Evolutionary conservation across 1,140 invertebrate genomes (phyloP).

Genomic region (Monomorium pharaonis): DNA sequence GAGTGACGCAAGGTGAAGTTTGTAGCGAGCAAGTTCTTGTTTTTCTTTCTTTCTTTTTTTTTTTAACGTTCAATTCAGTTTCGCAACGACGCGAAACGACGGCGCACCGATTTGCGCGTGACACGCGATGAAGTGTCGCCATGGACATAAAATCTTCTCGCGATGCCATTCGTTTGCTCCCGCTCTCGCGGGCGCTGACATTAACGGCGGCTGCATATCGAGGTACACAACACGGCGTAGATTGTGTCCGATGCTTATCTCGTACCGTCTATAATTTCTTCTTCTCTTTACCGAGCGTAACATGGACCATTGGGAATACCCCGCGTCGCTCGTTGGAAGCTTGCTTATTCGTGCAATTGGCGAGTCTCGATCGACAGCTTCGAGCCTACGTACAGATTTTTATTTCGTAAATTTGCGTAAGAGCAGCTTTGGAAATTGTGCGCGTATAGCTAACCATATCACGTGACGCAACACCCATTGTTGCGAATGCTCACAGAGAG

Average conservation of each 20-base stretch:
- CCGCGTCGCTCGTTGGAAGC: neutral
- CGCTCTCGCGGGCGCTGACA: slow-evolving; percentile 16
- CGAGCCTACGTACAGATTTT: neutral
- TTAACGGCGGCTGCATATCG: slow-evolving; percentile 25
- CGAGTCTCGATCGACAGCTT: neutral
- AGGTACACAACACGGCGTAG: neutral
- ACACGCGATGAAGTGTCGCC: slow-evolving; percentile 47
- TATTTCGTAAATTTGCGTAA: neutral
- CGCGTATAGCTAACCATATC: neutral
- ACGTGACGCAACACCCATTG: neutral
- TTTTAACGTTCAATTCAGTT: slow-evolving; percentile 47
- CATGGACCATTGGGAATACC: neutral
- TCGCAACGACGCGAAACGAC: slow-evolving; percentile 18
- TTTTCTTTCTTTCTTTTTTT: slow-evolving; percentile 1
- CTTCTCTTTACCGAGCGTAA: slow-evolving; percentile 9
- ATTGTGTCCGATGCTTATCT: slow-evolving; percentile 17
- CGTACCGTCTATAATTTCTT: slow-evolving; percentile 9
- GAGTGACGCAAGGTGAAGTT: slow-evolving; percentile 36
- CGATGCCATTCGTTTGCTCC: slow-evolving; percentile 2
- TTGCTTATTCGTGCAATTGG: neutral
- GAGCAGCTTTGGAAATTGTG: neutral
- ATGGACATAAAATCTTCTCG: slow-evolving; percentile 48
- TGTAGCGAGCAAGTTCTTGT: neutral
- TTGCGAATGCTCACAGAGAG: neutral
- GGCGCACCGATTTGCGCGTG: neutral